These are phyloP conservation scores for Astropecten irregularis DNA, from an alignment of 53 echinoderm and acorn worm species.

Conservation along the genomic window DNA sequence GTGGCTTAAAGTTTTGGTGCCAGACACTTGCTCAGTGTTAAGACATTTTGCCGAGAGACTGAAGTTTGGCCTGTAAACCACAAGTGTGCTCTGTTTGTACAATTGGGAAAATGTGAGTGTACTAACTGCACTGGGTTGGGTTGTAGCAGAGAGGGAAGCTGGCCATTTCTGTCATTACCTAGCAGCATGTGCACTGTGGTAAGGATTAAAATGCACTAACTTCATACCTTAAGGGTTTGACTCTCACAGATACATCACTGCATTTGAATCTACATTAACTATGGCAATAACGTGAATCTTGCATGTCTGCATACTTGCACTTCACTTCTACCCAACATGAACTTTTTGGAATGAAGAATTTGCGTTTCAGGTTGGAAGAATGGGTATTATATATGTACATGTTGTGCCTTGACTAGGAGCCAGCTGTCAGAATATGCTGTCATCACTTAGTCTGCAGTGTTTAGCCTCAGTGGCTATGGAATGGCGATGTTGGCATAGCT, in stretches of 20 bases:
- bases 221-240: background rate
- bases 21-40: constrained; percentile 45
- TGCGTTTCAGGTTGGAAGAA: background rate
- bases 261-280: background rate
- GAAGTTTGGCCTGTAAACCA: constrained; percentile 4
- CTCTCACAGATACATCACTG: background rate
- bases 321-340: background rate
- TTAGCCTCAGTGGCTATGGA: constrained; percentile 45
- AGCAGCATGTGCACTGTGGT: constrained; percentile 15
- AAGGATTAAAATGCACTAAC: background rate
- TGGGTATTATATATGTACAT: background rate
- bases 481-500: constrained; percentile 42
- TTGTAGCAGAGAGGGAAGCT: background rate
- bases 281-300: no score
- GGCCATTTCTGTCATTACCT: constrained; percentile 43
- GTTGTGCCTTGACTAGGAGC: background rate
- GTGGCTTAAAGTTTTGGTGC: background rate
- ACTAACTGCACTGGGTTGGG: constrained; percentile 17
- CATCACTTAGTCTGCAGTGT: constrained; percentile 5
- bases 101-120: constrained; percentile 2
- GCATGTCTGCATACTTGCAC: background rate
- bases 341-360: constrained; percentile 13
- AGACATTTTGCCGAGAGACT: constrained; percentile 21
- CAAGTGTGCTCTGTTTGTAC: background rate
- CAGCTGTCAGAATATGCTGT: constrained; percentile 34